Evolutionary conservation across 2,888 invertebrate genomes (phyloP), one percentile per base, ranked within the genome.

Genomic region (Aplocera efformata): DNA sequence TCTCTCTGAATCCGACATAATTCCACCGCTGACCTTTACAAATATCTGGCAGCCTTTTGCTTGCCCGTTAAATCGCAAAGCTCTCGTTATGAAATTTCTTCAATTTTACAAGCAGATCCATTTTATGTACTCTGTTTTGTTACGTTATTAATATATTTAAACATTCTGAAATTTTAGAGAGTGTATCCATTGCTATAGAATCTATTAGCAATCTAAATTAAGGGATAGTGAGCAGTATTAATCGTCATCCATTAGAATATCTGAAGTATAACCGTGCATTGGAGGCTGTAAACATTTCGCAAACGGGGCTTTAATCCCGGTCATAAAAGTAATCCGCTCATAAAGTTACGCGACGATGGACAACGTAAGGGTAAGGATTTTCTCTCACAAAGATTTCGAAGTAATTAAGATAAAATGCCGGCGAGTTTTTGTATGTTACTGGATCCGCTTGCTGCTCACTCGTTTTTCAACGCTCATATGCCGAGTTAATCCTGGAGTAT

Each of bases 331-430:
- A 88, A 86, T 88, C 85, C 80, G 71, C 77, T 79, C 85, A 83
- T 88, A 86, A 88, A 88, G 78, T 83, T 79, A 78, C 80, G 77
- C 83, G 77, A 80, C 82, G 84, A 85, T 85, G 85, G 85, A 85
- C 85, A 84, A 77, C 83, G 78, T 78, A 80, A 84, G 86, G 85
- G 84, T 79, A 77, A 71, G 84, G 84, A 83, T 86, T 85, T 79
- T 71, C 76, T 79, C 80, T 56, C 70, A 76, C 81, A 80, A 86
- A 85, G 86, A 88, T 85, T 84, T 76, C 77, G 66, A 80, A 82
- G 82, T 88, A 86, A 88, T 88, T 88, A 88, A 84, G 84, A 88
- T 84, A 85, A 86, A 88, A 88, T 74, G 72, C 77, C 75, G 70
- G 68, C 37, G 74, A 78, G 72, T 82, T 86, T 79, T 83, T 82